Evolutionary conservation across 2,113 vertebrate species (phyloP).

Genomic region (Zingel zingel): DNA sequence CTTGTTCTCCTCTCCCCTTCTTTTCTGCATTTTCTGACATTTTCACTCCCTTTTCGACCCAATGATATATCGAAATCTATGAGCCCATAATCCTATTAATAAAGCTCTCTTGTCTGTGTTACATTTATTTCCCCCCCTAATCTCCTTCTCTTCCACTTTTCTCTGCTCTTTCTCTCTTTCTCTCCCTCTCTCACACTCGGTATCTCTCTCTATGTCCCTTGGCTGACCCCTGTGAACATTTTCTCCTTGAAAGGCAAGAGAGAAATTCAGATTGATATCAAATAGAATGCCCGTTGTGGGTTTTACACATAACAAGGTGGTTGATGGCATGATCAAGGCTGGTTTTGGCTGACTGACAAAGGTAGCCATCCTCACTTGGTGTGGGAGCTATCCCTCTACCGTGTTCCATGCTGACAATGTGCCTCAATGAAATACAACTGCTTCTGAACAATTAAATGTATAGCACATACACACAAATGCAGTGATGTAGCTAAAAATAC

Average conservation of each 20-base stretch:
- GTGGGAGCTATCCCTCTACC: slow-evolving; percentile 28
- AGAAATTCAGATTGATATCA: slow-evolving; percentile 84
- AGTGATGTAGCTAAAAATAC: not conserved
- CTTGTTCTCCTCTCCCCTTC: slow-evolving; percentile 52
- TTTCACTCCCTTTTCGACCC: slow-evolving; percentile 76
- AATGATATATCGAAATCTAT: slow-evolving; percentile 85
- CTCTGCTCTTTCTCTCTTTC: slow-evolving; percentile 59
- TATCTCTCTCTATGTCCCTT: slow-evolving; percentile 86
- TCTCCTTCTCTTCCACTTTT: slow-evolving; percentile 83
- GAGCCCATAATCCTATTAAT: slow-evolving; percentile 94
- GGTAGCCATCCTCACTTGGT: slow-evolving; percentile 66
- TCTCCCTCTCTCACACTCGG: slow-evolving; percentile 78
- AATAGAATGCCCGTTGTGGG: slow-evolving; percentile 82
- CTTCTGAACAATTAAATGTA: not conserved
- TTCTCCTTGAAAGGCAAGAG: slow-evolving; percentile 78
- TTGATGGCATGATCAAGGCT: slow-evolving; percentile 80
- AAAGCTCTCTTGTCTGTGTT: slow-evolving; percentile 89
- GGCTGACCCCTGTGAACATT: slow-evolving; percentile 88
- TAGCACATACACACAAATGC: not conserved
- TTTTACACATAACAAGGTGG: slow-evolving; percentile 79
- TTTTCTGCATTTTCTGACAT: slow-evolving; percentile 75
- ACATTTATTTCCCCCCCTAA: slow-evolving; percentile 91
- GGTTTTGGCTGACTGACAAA: slow-evolving; percentile 76
- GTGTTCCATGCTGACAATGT: slow-evolving; percentile 27
- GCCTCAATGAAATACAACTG: slow-evolving; percentile 21